These are phyloP conservation scores for Dendrolimus houi DNA, from an alignment of 2,888 invertebrate genomes.

Conservation along the genomic window DNA sequence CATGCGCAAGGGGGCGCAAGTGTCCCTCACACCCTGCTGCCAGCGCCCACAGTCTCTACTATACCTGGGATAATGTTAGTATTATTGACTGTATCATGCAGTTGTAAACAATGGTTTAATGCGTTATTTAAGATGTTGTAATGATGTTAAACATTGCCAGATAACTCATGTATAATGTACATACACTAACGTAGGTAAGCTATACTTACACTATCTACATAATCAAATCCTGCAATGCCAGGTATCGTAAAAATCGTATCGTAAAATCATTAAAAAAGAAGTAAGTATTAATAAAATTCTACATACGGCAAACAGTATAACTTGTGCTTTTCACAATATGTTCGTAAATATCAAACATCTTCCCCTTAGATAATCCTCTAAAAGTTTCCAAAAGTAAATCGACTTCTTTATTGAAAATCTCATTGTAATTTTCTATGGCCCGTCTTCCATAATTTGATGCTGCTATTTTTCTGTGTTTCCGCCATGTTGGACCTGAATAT, in stretches of 20 bases:
- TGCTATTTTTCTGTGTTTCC: slow-evolving; percentile 55
- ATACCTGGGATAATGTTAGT: no score
- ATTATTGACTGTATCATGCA: no score
- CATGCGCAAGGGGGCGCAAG: no score
- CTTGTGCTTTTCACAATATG: slow-evolving; percentile 42
- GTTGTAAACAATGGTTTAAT: no score
- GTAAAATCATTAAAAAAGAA: background rate
- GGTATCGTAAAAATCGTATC: background rate
- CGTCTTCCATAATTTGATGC: slow-evolving; percentile 48
- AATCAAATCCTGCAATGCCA: no score
- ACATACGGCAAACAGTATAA: slow-evolving; percentile 53
- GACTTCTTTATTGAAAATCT: slow-evolving; percentile 40
- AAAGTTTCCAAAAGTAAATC: slow-evolving; percentile 28
- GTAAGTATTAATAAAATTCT: background rate
- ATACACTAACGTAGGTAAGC: no score
- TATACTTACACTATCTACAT: no score
- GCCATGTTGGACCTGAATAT: slow-evolving; percentile 43
- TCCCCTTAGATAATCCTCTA: slow-evolving; percentile 11
- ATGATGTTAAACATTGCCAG: no score
- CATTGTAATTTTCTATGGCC: slow-evolving; percentile 38
- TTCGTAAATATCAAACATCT: slow-evolving; percentile 33
- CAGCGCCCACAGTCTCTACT: no score
- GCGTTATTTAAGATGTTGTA: no score
- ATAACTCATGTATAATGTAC: no score
- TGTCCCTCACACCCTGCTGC: no score